Percentiles rank a stretch among this genome's conserved stretches.
phyloP scores from a whole-genome alignment of 2,888 invertebrate genomes.

The Neoaliturus tenellus region DNA sequence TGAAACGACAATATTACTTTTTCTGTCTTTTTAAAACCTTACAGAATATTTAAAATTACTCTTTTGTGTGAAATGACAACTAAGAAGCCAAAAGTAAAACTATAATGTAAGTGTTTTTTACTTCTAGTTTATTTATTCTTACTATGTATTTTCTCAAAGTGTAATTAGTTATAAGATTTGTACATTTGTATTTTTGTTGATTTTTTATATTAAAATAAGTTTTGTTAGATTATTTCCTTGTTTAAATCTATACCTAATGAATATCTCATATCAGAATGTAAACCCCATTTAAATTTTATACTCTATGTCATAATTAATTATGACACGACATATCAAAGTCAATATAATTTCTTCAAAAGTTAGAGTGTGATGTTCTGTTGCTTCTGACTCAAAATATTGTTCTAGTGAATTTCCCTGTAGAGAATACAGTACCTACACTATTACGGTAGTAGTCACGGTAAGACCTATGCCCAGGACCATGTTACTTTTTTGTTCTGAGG shows the following conservation, averaged over 20 bases:
- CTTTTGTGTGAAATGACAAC: background rate
- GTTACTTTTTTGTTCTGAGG: too few species aligned
- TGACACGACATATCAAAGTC: too few species aligned
- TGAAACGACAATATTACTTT: background rate
- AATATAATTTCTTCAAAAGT: too few species aligned
- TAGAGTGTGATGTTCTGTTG: too few species aligned
- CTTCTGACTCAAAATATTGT: too few species aligned
- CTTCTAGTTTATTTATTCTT: background rate
- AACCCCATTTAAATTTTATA: too few species aligned
- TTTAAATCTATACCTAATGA: background rate
- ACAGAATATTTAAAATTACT: background rate
- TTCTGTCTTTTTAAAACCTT: background rate
- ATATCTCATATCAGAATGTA: too few species aligned
- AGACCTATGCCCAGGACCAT: too few species aligned
- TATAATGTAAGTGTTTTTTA: background rate
- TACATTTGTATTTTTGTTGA: conserved; percentile 22
- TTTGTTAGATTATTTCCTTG: background rate
- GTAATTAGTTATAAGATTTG: background rate
- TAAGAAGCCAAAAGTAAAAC: background rate
- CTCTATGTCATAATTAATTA: too few species aligned
- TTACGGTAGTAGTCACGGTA: too few species aligned
- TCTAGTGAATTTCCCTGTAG: too few species aligned
- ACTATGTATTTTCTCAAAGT: background rate
- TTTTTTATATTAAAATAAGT: conserved; percentile 18
- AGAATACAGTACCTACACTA: too few species aligned